Base-by-base conservation (phyloP, 2,888 invertebrate genomes). In the Melolontha melolontha region DNA sequence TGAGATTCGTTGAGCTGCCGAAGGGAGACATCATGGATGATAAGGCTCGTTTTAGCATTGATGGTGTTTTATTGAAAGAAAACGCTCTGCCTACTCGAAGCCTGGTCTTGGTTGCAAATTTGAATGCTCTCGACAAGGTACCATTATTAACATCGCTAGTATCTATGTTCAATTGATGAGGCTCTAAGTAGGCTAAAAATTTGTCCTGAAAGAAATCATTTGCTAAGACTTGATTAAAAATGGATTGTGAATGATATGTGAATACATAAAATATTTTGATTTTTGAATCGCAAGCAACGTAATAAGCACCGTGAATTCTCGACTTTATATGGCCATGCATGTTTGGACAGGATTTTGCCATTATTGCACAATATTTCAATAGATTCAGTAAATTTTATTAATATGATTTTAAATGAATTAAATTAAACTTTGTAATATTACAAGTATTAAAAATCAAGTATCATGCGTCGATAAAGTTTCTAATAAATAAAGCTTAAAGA, bases 51-150 rank as follows among this genome's bases (percentile, higher is more conserved):
- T 96, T 96, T 77, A 97, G 84, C 83, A 95, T 95, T 73, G 93
- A 94, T 57, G 97, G 97, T 29, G 97, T 97, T 85, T 96, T 95
- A 84, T 95, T 96, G 85, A 97, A 96, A 73, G 96, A 97, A 80
- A 97, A 93, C 74, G 97, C 97, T 75, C 97, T 90, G 63, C 95
- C 95, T 75, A 97, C 95, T 88, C 94, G 94, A 80, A 93, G 89
- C 77, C 92, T 88, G 65, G 94, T 94, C 77, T 92, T 88, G 70
- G 92, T 90, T 47, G 94, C 94, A 83, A 94, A 91, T 87, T 94
- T 95, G 80, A 95, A 93, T 73, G 96, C 96, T 87, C 95, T 96
- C 76, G 94, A 93, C 74, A 96, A 86, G 68, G 95, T 94, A 78
- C 94, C 94, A 79, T 92, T 89, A 77, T 91, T 91, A 70, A 95